phyloP scores from a whole-genome alignment of 2,888 invertebrate genomes.

The Schizaphis graminum region DNA sequence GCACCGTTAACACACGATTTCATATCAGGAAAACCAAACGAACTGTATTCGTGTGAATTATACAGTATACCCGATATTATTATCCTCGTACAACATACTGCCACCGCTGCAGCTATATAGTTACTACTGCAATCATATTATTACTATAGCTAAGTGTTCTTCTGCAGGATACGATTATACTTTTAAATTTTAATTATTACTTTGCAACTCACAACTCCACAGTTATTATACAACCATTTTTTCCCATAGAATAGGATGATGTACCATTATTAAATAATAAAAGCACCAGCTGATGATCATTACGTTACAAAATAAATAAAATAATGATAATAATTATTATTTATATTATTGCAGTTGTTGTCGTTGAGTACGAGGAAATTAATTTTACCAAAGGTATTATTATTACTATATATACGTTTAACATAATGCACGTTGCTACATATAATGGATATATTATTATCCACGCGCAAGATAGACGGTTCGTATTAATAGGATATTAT shows the following conservation, averaged over 20 bases:
- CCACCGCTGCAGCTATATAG: neutral
- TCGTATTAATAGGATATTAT: neutral
- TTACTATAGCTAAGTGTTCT: neutral
- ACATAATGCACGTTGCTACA: neutral
- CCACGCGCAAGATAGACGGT: neutral
- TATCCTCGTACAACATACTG: neutral
- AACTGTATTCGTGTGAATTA: neutral
- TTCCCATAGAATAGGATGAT: neutral
- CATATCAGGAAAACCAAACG: neutral
- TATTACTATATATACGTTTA: neutral
- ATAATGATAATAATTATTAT: neutral
- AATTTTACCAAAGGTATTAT: neutral
- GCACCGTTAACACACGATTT: neutral
- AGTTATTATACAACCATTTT: neutral
- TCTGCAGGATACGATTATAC: neutral
- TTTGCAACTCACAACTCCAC: neutral
- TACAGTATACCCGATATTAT: neutral
- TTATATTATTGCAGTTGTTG: neutral
- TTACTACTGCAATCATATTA: neutral
- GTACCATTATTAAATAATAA: neutral
- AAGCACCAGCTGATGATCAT: neutral
- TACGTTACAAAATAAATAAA: conserved; percentile 5
- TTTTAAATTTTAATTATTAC: conserved; percentile 5
- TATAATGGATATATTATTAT: neutral
- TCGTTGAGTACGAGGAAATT: neutral